phyloP scores from a whole-genome alignment of 2,797 vertebrate species.

The Acanthornis magna region DNA sequence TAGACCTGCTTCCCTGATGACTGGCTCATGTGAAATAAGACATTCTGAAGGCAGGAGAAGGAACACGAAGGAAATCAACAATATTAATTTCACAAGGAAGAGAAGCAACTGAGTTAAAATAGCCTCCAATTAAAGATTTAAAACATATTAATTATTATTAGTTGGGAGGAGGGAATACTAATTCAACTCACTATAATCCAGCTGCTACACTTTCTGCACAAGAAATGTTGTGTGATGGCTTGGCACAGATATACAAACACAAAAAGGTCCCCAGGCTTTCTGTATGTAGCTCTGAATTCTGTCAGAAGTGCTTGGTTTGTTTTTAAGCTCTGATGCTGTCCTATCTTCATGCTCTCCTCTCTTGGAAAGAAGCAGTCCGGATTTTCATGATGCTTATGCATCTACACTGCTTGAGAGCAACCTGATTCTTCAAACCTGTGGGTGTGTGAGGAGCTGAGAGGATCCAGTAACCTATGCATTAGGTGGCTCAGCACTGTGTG shows the following conservation, averaged over 20 bases:
- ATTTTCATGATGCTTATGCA: neutral
- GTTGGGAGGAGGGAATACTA: fast-evolving
- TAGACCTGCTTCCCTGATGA: neutral
- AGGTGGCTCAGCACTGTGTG: neutral
- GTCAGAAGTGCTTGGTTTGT: neutral
- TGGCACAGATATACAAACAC: neutral
- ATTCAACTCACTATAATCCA: neutral
- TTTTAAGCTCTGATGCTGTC: neutral
- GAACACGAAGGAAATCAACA: neutral
- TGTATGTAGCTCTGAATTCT: neutral
- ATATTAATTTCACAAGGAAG: neutral
- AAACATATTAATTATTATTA: neutral
- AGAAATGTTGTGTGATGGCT: neutral
- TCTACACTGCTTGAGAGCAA: neutral
- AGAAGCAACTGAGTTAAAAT: neutral
- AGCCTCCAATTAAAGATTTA: neutral
- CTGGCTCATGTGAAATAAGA: neutral
- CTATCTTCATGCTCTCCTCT: fast-evolving
- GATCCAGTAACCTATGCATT: neutral
- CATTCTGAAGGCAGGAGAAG: neutral
- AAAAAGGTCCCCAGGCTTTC: neutral
- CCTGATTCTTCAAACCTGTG: neutral
- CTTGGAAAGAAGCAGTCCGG: neutral
- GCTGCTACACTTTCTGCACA: neutral
- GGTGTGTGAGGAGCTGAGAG: neutral